Conservation (phyloP, 92 coral and sea anemone species). For the Isaurus tuberculatus region DNA sequence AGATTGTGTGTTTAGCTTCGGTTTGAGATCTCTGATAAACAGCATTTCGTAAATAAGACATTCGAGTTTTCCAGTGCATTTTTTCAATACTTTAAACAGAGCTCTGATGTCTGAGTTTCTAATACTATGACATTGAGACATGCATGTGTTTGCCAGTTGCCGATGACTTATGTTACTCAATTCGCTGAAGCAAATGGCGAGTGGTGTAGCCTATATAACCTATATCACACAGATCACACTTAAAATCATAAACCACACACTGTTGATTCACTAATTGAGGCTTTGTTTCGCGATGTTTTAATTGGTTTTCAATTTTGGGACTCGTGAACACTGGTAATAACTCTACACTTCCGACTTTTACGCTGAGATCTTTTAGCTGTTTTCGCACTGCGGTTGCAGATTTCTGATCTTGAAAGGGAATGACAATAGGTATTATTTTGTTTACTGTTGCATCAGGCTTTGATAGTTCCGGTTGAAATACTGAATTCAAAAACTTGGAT, state of each 20-base stretch:
- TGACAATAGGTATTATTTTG: background rate
- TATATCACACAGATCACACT: too few relatives aligned
- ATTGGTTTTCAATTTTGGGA: too few relatives aligned
- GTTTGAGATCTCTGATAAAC: conserved; percentile 7
- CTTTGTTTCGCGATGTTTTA: too few relatives aligned
- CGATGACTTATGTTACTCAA: background rate
- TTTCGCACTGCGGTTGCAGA: conserved; percentile 8
- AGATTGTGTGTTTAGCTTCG: background rate
- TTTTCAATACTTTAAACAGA: background rate
- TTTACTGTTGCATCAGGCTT: background rate
- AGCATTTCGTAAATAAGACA: background rate
- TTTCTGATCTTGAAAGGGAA: background rate
- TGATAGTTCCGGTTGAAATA: conserved; percentile 1
- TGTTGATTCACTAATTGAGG: too few relatives aligned
- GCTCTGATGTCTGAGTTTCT: background rate
- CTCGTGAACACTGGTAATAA: too few relatives aligned
- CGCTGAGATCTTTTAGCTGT: background rate
- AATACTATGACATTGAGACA: conserved; percentile 10
- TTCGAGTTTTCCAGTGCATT: background rate
- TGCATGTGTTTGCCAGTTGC: conserved; percentile 3
- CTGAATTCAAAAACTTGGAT: background rate
- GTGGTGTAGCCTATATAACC: too few relatives aligned
- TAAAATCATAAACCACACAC: too few relatives aligned
- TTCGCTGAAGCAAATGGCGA: too few relatives aligned
- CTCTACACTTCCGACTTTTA: conserved; percentile 4